Conservation (phyloP, 2,888 invertebrate genomes). For the Lycaena phlaeas region DNA sequence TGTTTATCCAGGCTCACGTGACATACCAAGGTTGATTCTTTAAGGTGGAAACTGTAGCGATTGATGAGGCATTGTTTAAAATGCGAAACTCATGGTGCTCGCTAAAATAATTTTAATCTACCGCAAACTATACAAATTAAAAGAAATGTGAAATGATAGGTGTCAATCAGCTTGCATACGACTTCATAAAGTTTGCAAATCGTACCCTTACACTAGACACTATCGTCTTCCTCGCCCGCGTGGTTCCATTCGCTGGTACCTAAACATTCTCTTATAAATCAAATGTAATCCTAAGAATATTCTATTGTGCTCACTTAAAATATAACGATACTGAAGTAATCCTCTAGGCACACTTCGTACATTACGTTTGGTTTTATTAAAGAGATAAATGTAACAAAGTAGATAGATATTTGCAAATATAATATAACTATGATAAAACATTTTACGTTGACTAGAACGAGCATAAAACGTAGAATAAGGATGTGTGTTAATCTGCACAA, state of each 20-base stretch:
- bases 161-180: too few relatives aligned
- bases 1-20: too few relatives aligned
- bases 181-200: conserved; percentile 4
- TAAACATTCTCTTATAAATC: neutral
- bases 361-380: conserved; percentile 7
- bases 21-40: too few relatives aligned
- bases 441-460: conserved; percentile 9
- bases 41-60: too few relatives aligned
- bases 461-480: conserved; percentile 10
- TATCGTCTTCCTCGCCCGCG: neutral
- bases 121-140: too few relatives aligned
- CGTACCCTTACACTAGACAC: neutral
- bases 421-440: conserved; percentile 9
- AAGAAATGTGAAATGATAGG: too few relatives aligned
- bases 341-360: conserved; percentile 2
- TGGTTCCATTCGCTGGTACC: neutral
- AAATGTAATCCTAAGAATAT: conserved; percentile 1
- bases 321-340: neutral
- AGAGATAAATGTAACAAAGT: conserved; percentile 9
- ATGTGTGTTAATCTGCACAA: conserved; percentile 11
- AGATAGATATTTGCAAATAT: conserved; percentile 12
- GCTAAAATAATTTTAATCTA: conserved; percentile 1
- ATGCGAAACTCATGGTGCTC: conserved; percentile 3
- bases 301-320: neutral
- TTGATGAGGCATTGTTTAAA: too few relatives aligned